phyloP scores from a whole-genome alignment of 1,140 invertebrate genomes.

The Pachypeltis micranthus region DNA sequence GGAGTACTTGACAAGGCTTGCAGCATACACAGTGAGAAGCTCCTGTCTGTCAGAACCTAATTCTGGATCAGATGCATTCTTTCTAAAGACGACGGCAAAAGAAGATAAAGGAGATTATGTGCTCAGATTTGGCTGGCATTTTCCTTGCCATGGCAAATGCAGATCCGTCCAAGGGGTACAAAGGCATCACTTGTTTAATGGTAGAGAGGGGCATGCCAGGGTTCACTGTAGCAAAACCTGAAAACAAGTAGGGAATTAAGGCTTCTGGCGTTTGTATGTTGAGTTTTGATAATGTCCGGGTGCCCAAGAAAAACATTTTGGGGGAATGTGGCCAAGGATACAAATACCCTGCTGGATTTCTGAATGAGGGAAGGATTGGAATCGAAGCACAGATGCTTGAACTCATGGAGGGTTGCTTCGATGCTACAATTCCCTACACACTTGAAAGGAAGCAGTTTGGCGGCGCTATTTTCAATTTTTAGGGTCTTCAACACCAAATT shows the following conservation, averaged over 20 bases:
- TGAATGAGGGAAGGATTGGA: constrained; percentile 88
- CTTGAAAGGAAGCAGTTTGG: constrained; percentile 90
- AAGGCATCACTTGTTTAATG: constrained; percentile 51
- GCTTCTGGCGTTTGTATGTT: constrained; percentile 83
- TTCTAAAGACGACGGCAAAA: constrained; percentile 75
- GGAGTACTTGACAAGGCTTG: constrained; percentile 76
- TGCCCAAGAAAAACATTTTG: constrained; percentile 61
- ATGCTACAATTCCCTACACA: constrained; percentile 85
- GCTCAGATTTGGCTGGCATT: constrained; percentile 73
- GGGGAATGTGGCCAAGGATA: constrained; percentile 85
- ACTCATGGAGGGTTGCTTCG: constrained; percentile 81
- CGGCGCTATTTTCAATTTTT: constrained; percentile 65
- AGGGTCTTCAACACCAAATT: constrained; percentile 93
- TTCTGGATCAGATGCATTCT: constrained; percentile 80
- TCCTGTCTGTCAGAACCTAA: constrained; percentile 67
- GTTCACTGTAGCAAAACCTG: constrained; percentile 75
- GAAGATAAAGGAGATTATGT: constrained; percentile 69
- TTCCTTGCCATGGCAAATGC: constrained; percentile 87
- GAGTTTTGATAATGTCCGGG: constrained; percentile 86
- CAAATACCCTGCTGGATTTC: constrained; percentile 85
- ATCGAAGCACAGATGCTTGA: constrained; percentile 95
- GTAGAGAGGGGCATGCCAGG: constrained; percentile 85
- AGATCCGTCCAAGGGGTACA: constrained; percentile 48
- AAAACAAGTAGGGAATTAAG: constrained; percentile 84
- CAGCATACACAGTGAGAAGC: constrained; percentile 56